Percentiles rank a stretch among this genome's conserved stretches.
Conservation (phyloP, 2,797 vertebrate genomes). For the Sebastes iracundus region DNA sequence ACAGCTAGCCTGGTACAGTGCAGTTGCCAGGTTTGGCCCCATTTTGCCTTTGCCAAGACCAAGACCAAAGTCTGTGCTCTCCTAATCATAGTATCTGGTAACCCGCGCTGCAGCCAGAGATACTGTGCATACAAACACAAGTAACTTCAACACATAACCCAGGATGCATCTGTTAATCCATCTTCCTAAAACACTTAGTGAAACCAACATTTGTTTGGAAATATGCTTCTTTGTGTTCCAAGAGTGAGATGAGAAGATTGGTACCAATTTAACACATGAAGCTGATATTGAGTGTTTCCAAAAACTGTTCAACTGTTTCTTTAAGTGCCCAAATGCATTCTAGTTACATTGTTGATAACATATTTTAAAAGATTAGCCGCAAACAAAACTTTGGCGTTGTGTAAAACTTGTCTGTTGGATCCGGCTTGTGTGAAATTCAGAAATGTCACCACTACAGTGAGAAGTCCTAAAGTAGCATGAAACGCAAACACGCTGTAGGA, state of each 20-base stretch:
- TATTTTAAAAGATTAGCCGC: conserved; percentile 20
- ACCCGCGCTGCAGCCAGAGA: neutral
- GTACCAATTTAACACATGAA: neutral
- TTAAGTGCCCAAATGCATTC: neutral
- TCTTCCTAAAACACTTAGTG: neutral
- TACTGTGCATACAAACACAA: neutral
- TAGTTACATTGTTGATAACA: neutral
- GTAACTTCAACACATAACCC: neutral
- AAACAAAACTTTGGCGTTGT: neutral
- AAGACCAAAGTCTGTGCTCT: neutral
- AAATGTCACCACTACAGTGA: conserved; percentile 50
- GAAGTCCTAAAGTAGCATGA: conserved; percentile 42
- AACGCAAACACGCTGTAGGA: conserved; percentile 51
- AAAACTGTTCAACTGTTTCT: neutral
- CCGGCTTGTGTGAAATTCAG: conserved; percentile 47
- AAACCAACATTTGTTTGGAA: neutral
- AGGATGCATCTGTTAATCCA: neutral
- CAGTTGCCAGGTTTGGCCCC: neutral
- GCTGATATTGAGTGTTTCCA: neutral
- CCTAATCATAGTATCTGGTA: neutral
- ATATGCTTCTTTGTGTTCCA: neutral
- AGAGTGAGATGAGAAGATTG: neutral
- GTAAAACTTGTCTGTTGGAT: conserved; percentile 16
- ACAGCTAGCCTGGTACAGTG: neutral
- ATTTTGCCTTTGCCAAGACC: neutral